Evolutionary conservation across 92 coral and sea anemone genomes (phyloP).

Genomic region (Palythoa grandis): DNA sequence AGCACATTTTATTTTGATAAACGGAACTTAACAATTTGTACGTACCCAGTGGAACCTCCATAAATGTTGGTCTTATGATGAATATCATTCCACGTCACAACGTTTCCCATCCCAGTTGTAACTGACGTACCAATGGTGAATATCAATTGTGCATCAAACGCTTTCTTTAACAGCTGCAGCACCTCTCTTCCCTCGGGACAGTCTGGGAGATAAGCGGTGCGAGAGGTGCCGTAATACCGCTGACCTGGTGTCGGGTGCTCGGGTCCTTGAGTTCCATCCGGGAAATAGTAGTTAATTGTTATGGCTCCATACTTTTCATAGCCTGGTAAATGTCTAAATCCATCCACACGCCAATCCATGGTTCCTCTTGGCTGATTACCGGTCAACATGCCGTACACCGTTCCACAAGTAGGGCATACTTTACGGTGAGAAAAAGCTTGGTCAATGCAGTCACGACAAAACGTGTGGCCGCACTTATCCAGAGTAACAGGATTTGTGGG

Average conservation of each 20-base stretch:
- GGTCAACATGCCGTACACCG: slow-evolving; percentile 10
- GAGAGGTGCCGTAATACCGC: slow-evolving; percentile 55
- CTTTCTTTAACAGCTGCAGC: slow-evolving; percentile 60
- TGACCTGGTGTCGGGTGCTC: slow-evolving; percentile 46
- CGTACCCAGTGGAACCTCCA: slow-evolving; percentile 73
- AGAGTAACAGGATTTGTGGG: too few species aligned
- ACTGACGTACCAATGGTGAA: slow-evolving; percentile 80
- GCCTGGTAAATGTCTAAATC: too few species aligned
- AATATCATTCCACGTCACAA: slow-evolving; percentile 76
- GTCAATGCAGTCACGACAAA: too few species aligned
- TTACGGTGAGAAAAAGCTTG: slow-evolving; percentile 10
- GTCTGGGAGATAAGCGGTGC: slow-evolving; percentile 68
- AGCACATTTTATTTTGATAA: too few species aligned
- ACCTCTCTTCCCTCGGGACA: slow-evolving; percentile 69
- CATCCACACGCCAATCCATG: too few species aligned
- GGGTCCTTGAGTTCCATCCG: too few species aligned
- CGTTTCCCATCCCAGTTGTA: slow-evolving; percentile 69
- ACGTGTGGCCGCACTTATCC: too few species aligned
- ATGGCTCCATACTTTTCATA: too few species aligned
- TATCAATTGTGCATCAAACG: slow-evolving; percentile 69
- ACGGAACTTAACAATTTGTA: too few species aligned
- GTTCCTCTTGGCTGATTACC: slow-evolving; percentile 38
- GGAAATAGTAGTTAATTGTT: too few species aligned
- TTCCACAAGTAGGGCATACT: slow-evolving; percentile 18
- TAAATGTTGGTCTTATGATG: slow-evolving; percentile 67